phyloP scores from a whole-genome alignment of 1,140 invertebrate species.

The Microplitis mediator region DNA sequence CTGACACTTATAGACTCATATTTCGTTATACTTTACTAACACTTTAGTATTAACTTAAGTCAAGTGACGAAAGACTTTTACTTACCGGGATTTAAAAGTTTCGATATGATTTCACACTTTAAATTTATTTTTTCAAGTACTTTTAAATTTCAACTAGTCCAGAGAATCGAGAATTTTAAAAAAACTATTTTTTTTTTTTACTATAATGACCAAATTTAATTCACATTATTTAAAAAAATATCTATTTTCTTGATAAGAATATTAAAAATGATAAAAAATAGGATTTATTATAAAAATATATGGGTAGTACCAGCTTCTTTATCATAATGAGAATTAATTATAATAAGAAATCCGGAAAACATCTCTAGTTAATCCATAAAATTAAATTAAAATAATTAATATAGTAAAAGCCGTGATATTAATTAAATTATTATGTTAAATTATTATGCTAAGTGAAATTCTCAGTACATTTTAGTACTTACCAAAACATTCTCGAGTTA shows the following conservation, averaged over 20 bases:
- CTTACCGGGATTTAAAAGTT: slow-evolving; percentile 3
- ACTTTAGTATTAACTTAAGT: slow-evolving; percentile 9
- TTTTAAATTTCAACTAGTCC: too few species aligned
- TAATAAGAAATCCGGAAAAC: too few species aligned
- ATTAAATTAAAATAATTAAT: not conserved
- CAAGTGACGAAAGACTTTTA: slow-evolving; percentile 11
- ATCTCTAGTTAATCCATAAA: not conserved
- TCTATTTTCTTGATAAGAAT: too few species aligned
- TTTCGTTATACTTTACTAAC: not conserved
- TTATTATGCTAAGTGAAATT: slow-evolving; percentile 17
- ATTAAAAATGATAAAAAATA: too few species aligned
- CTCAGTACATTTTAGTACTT: slow-evolving; percentile 1
- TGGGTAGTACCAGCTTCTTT: too few species aligned
- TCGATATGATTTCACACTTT: not conserved
- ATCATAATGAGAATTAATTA: too few species aligned
- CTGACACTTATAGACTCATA: not conserved
- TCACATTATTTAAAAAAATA: too few species aligned
- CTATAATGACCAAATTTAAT: too few species aligned
- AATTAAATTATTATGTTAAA: slow-evolving; percentile 8
- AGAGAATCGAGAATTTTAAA: too few species aligned
- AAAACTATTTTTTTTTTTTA: too few species aligned
- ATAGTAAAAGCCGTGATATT: not conserved
- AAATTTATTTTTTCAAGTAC: too few species aligned
- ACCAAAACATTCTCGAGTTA: slow-evolving; percentile 10
- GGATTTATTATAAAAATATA: too few species aligned